These are phyloP conservation scores for Turdus rufiventris DNA, from an alignment of 2,113 vertebrate species.

Conservation along the genomic window DNA sequence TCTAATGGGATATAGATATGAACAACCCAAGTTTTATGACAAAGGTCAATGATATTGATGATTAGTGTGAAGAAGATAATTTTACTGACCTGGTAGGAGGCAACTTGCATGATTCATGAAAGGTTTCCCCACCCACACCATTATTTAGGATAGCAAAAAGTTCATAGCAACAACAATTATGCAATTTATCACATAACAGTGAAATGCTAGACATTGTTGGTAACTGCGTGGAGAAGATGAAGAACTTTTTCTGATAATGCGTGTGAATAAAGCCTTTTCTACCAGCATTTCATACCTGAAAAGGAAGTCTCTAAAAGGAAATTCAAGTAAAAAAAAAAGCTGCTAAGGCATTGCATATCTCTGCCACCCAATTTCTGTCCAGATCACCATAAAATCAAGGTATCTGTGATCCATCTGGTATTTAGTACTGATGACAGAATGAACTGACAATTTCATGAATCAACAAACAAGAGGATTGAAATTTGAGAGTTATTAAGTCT, in stretches of 20 bases:
- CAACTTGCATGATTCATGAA: constrained; percentile 64
- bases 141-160: neutral
- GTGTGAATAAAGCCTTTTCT: neutral
- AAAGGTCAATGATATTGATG: constrained; percentile 74
- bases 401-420: too few species aligned
- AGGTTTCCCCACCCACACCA: neutral
- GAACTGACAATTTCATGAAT: accelerated
- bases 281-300: neutral
- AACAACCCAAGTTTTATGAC: constrained; percentile 70
- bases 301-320: neutral
- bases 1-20: constrained; percentile 70
- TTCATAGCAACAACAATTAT: neutral
- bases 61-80: constrained; percentile 69
- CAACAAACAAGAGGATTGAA: neutral
- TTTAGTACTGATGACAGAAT: neutral
- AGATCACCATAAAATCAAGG: accelerated
- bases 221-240: neutral
- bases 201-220: neutral
- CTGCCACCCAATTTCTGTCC: neutral
- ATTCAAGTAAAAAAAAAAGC: neutral
- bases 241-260: accelerated
- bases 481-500: accelerated
- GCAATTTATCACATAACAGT: neutral
- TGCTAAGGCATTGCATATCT: neutral
- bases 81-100: constrained; percentile 65